Conservation (phyloP, 2,113 vertebrate species). For the Rutilus rutilus region DNA sequence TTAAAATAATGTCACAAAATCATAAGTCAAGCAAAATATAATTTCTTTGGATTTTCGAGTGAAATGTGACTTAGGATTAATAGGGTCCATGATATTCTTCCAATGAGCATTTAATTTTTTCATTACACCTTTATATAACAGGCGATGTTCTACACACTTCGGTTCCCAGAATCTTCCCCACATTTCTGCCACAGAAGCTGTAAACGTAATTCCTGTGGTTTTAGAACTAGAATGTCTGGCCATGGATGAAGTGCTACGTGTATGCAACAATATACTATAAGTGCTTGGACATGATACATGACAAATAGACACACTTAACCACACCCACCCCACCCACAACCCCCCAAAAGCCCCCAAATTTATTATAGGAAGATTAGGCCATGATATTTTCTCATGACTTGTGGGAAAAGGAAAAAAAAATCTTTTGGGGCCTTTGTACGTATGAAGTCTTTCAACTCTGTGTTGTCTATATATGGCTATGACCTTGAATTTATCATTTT, state of each 20-base stretch:
- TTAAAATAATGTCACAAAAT: not conserved
- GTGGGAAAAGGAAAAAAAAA: not conserved
- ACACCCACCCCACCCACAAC: conserved; percentile 4
- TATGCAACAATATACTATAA: conserved; percentile 51
- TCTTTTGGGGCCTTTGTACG: conserved; percentile 44
- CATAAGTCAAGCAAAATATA: not conserved
- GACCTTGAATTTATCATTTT: conserved; percentile 31
- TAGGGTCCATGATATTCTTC: not conserved
- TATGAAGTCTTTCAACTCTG: conserved; percentile 39
- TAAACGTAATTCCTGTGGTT: conserved; percentile 35
- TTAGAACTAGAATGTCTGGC: conserved; percentile 36
- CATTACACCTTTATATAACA: conserved; percentile 9
- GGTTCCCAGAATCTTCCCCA: not conserved
- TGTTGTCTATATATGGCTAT: conserved; percentile 52
- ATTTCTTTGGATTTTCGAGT: not conserved
- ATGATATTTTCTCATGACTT: conserved; percentile 37
- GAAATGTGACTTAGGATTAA: not conserved
- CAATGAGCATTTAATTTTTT: not conserved
- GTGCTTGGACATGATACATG: conserved; percentile 50
- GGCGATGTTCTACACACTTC: not conserved
- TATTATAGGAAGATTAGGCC: conserved; percentile 49
- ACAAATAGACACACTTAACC: conserved; percentile 40
- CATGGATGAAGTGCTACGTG: conserved; percentile 56
- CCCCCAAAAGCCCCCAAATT: conserved; percentile 9
- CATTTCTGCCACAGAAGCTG: conserved; percentile 11